phyloP scores from a whole-genome alignment of 1,140 invertebrate genomes.

The Holotrichia oblita region DNA sequence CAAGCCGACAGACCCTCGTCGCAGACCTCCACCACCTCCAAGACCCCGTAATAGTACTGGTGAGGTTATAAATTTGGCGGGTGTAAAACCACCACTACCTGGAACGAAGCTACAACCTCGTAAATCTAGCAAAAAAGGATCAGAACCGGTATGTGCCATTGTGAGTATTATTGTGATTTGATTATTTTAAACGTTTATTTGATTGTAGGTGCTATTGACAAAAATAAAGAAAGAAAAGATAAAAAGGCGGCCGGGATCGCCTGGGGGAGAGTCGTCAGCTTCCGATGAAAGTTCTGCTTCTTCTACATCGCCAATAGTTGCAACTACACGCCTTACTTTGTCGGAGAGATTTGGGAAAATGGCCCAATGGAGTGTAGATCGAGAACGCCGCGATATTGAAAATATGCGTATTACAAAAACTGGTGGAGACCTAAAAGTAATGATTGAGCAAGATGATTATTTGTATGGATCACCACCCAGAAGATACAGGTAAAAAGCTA shows the following conservation, averaged over 20 bases:
- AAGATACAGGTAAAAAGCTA: constrained; percentile 60
- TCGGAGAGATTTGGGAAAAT: constrained; percentile 89
- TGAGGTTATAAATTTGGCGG: constrained; percentile 55
- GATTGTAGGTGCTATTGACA: constrained; percentile 53
- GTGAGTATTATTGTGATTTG: neutral
- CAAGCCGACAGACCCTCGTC: constrained; percentile 58
- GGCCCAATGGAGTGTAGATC: constrained; percentile 86
- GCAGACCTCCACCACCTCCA: constrained; percentile 57
- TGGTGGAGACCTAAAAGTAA: constrained; percentile 76
- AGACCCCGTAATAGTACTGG: constrained; percentile 54
- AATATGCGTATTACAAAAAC: constrained; percentile 87
- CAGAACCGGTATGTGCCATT: constrained; percentile 45
- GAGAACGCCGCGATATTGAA: constrained; percentile 77
- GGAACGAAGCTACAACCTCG: constrained; percentile 40
- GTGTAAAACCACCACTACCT: constrained; percentile 54
- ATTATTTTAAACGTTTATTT: neutral
- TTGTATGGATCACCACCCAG: constrained; percentile 61
- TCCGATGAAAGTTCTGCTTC: constrained; percentile 61
- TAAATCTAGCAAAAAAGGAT: constrained; percentile 48
- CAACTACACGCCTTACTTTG: constrained; percentile 70
- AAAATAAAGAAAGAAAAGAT: constrained; percentile 59
- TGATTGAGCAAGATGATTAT: constrained; percentile 72
- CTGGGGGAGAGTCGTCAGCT: constrained; percentile 58
- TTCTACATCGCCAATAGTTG: constrained; percentile 57
- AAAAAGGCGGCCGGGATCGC: constrained; percentile 53